Conservation (phyloP, 2,888 invertebrate species). For the Diarsia dahlii region DNA sequence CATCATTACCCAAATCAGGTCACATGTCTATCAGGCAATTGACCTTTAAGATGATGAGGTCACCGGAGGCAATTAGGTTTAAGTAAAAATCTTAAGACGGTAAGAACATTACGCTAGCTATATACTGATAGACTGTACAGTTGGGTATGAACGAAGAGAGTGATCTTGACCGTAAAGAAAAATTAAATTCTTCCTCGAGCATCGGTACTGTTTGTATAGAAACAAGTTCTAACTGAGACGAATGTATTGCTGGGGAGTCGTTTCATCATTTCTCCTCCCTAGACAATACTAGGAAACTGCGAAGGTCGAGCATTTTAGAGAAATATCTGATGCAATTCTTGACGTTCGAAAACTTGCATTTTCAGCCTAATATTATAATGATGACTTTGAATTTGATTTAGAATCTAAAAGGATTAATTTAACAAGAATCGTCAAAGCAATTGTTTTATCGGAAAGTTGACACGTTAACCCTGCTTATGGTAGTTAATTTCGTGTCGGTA, state of each 20-base stretch:
- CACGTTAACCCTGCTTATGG: not conserved
- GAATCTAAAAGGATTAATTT: not conserved
- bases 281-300: not conserved
- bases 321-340: not conserved
- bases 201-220: not conserved
- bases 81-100: constrained; percentile 11
- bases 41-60: constrained; percentile 57
- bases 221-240: not conserved
- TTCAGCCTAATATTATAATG: not conserved
- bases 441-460: not conserved
- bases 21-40: constrained; percentile 65
- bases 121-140: not conserved
- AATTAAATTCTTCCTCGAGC: not conserved
- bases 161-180: too few species aligned
- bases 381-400: not conserved
- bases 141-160: not conserved
- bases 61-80: constrained; percentile 38
- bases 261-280: not conserved
- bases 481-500: not conserved
- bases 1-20: constrained; percentile 50
- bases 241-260: not conserved
- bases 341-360: not conserved
- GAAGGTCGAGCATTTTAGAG: not conserved
- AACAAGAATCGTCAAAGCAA: not conserved
- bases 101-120: not conserved